Percentiles rank a stretch among this genome's conserved stretches.
Evolutionary conservation across 1,140 invertebrate genomes (phyloP).

Genomic region (Ips typographus): DNA sequence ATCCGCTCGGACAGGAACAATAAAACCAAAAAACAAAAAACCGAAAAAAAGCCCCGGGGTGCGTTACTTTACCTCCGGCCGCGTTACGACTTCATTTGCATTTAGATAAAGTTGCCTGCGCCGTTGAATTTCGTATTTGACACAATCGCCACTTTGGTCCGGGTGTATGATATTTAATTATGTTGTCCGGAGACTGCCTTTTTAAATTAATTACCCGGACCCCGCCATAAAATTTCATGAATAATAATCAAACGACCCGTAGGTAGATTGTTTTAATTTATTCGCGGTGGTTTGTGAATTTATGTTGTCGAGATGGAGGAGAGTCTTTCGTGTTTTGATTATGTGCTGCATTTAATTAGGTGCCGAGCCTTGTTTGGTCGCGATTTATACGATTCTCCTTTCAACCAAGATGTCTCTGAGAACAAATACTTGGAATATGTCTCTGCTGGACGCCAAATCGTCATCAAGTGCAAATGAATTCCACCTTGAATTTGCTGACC

Average conservation of each 20-base stretch:
- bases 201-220: constrained; percentile 31
- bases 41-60: constrained; percentile 12
- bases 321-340: not conserved
- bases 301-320: not conserved
- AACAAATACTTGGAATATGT: no score
- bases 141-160: constrained; percentile 28
- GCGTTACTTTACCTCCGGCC: constrained; percentile 27
- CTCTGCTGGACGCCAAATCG: no score
- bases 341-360: no score
- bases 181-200: constrained; percentile 28
- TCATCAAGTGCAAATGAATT: no score
- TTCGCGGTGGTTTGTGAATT: constrained; percentile 20
- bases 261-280: constrained; percentile 32
- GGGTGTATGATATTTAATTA: constrained; percentile 31
- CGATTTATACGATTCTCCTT: no score
- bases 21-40: constrained; percentile 8
- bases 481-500: no score
- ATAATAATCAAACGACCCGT: constrained; percentile 23
- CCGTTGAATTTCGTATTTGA: constrained; percentile 29
- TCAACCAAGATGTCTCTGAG: no score
- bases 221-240: constrained; percentile 25
- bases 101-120: constrained; percentile 30
- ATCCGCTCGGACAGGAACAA: constrained; percentile 20
- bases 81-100: constrained; percentile 26
- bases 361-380: no score